phyloP scores from a whole-genome alignment of 1,140 invertebrate genomes.

The Zaprionus ornatus region DNA sequence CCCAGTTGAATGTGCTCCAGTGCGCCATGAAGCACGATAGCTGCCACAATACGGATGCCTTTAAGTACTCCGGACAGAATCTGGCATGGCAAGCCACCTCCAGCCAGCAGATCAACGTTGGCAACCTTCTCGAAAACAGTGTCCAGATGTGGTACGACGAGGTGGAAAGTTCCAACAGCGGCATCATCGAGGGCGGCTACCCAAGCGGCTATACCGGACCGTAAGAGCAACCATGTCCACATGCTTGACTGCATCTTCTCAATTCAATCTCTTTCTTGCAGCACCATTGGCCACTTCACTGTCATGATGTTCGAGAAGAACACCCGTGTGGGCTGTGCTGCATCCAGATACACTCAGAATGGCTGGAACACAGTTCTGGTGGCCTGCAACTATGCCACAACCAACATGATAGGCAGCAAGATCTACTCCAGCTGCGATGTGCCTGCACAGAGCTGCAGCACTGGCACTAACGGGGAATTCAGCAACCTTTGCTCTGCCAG shows the following conservation, averaged over 20 bases:
- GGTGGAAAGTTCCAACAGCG: conserved; percentile 40
- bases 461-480: conserved; percentile 51
- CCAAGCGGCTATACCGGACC: conserved; percentile 44
- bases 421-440: conserved; percentile 51
- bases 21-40: conserved; percentile 65
- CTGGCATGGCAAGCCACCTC: conserved; percentile 57
- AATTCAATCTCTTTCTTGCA: neutral
- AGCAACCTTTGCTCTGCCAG: conserved; percentile 53
- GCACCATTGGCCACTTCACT: conserved; percentile 69
- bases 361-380: conserved; percentile 46
- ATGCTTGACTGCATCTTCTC: no score
- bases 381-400: conserved; percentile 70
- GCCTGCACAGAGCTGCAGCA: conserved; percentile 44
- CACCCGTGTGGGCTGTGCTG: conserved; percentile 61
- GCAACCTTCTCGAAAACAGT: conserved; percentile 40
- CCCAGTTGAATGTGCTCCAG: conserved; percentile 56
- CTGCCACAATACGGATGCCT: conserved; percentile 66
- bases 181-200: conserved; percentile 47
- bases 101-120: conserved; percentile 17
- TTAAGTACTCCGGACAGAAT: conserved; percentile 69
- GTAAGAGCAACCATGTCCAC: conserved; percentile 14
- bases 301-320: conserved; percentile 68
- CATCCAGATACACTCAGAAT: conserved; percentile 36
- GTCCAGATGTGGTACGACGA: conserved; percentile 60
- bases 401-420: conserved; percentile 54